Base-by-base conservation (phyloP, 2,888 invertebrate genomes). In the Dolichomitus sp. region DNA sequence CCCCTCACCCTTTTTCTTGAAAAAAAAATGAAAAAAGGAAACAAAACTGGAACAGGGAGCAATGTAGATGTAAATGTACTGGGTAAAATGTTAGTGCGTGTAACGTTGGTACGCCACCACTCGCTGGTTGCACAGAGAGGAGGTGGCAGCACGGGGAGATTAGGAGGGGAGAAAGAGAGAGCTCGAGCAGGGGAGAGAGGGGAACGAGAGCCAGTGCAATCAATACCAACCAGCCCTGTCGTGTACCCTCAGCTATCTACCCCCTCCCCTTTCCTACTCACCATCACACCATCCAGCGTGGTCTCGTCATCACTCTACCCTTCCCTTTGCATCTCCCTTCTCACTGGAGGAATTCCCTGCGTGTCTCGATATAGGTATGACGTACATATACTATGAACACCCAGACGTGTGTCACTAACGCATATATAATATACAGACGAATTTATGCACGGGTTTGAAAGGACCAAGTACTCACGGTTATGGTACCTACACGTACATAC, bases 141-240 rank as follows among this genome's bases (percentile, higher is more conserved):
- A 30, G 72, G 57, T 23, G 17, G 75, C n/a, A 52, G 12, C 17
- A 30, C 30, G 74, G 77, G 52, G 72, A 65, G 79, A 81, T 83
- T 79, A 74, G 81, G 79, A 73, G 76, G 79, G 69, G 75, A 19
- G 77, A 70, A 74, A 76, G 72, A 37, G 63, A 14, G 54, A 61
- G 50, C 27, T 63, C 45, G 52, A 50, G 78, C 68, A 42, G 52
- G 82, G 69, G 66, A 27, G 52, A 19, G 66, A 72, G 78, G 81
- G 82, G 65, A 72, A 75, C 70, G 73, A 63, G 76, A 81, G 66
- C 79, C 77, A 74, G 85, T 88, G 89, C 88, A 88, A 90, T 90
- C 89, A 90, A 90, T 90, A 90, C 88, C 85, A 84, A 84, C 84
- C 85, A 85, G 86, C 86, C 83, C 85, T 81, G 85, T 87, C 84